Conservation (phyloP, 2,113 vertebrate genomes). For the Cacatua alba region DNA sequence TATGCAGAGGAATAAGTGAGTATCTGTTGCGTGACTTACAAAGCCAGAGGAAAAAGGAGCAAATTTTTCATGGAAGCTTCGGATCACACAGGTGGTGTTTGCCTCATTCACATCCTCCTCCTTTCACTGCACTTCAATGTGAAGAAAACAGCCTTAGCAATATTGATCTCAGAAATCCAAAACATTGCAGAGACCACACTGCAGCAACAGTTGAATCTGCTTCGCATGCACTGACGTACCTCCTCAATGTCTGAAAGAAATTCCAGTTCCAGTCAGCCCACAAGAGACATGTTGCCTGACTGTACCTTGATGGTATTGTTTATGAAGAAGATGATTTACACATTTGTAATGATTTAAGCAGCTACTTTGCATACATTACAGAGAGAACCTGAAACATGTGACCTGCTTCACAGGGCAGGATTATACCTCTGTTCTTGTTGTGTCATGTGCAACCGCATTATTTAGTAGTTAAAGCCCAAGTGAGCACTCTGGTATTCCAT, state of each 20-base stretch:
- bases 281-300: constrained; percentile 64
- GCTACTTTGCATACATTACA: constrained; percentile 66
- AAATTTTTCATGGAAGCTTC: constrained; percentile 20
- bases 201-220: constrained; percentile 40
- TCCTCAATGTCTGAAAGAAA: constrained; percentile 48
- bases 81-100: background rate
- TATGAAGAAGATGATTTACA: constrained; percentile 69
- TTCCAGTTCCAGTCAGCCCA: constrained; percentile 55
- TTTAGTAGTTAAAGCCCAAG: constrained; percentile 60
- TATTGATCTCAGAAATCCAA: constrained; percentile 38
- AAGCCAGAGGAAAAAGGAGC: constrained; percentile 21
- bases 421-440: constrained; percentile 69
- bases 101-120: constrained; percentile 22
- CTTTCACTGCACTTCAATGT: constrained; percentile 15
- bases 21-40: background rate
- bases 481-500: constrained; percentile 18
- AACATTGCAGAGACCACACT: constrained; percentile 28
- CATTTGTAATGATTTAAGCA: constrained; percentile 65
- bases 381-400: constrained; percentile 59
- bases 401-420: constrained; percentile 64
- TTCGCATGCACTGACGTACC: constrained; percentile 38
- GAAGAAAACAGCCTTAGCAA: constrained; percentile 29
- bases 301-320: constrained; percentile 65
- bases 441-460: constrained; percentile 69
- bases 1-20: constrained; percentile 11